These are phyloP conservation scores for Phrynosoma platyrhinos DNA, from an alignment of 2,113 vertebrate genomes.

Conservation along the genomic window DNA sequence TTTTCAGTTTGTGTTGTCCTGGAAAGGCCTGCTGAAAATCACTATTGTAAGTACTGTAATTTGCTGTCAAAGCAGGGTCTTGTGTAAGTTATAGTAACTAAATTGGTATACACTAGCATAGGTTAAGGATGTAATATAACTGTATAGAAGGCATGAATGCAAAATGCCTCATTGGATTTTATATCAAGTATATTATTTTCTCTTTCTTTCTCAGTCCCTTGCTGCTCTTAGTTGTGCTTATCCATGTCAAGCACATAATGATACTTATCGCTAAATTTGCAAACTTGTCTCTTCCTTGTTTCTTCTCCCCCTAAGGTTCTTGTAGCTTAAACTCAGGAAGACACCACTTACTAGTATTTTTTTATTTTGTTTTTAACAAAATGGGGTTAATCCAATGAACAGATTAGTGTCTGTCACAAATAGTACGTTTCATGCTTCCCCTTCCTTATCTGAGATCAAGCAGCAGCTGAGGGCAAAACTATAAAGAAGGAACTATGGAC, in stretches of 20 bases:
- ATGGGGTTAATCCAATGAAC: not conserved
- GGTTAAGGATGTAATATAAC: not conserved
- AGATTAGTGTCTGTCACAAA: not conserved
- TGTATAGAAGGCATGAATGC: not conserved
- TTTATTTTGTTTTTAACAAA: not conserved
- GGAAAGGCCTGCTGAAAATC: not conserved
- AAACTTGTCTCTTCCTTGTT: not conserved
- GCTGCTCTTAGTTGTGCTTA: not conserved
- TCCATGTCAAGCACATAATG: not conserved
- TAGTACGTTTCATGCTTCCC: not conserved
- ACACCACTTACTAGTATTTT: not conserved
- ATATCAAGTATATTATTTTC: not conserved
- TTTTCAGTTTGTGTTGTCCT: not conserved
- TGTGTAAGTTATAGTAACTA: not conserved
- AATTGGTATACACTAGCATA: not conserved
- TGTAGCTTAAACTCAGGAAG: not conserved
- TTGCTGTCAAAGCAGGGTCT: not conserved
- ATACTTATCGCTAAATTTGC: not conserved
- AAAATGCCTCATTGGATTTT: constrained; percentile 1
- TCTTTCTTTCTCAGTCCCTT: not conserved
- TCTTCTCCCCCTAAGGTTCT: not conserved
- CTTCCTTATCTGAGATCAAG: not conserved
- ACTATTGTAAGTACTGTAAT: not conserved
- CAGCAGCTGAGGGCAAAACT: not conserved
- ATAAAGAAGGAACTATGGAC: not conserved